Conservation (phyloP, 2,797 vertebrate species). For the Cirrhinus mrigala region DNA sequence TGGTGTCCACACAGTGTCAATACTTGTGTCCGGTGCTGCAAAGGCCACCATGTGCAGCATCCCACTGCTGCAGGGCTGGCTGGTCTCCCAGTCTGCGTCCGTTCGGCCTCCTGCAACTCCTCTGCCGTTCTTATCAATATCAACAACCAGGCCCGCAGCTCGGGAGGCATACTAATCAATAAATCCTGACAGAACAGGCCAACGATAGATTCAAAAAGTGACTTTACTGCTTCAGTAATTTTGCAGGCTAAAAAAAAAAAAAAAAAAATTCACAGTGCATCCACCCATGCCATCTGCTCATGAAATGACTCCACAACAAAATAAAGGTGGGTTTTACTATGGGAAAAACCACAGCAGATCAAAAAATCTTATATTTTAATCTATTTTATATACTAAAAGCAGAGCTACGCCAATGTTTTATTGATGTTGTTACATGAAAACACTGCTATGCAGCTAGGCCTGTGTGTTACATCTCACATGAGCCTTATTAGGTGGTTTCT, state of each 20-base stretch:
- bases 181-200: slow-evolving; percentile 6
- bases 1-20: slow-evolving; percentile 64
- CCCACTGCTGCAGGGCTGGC: slow-evolving; percentile 80
- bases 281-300: neutral
- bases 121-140: neutral
- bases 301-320: neutral
- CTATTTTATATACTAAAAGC: no score
- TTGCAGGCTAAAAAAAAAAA: neutral
- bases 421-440: neutral
- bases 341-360: neutral
- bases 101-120: slow-evolving; percentile 41
- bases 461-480: neutral
- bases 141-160: slow-evolving; percentile 28
- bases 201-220: neutral
- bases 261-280: slow-evolving; percentile 1
- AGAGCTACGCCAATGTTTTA: neutral
- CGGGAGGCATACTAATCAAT: neutral
- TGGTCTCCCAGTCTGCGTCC: slow-evolving; percentile 71
- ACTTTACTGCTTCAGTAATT: slow-evolving; percentile 13
- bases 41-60: slow-evolving; percentile 71
- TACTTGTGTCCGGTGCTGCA: slow-evolving; percentile 72
- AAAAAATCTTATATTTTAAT: neutral
- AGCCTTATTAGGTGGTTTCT: neutral
- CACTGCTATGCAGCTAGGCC: neutral
- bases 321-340: neutral